Base-by-base conservation (phyloP, 2,113 vertebrate species). In the Grus americana region DNA sequence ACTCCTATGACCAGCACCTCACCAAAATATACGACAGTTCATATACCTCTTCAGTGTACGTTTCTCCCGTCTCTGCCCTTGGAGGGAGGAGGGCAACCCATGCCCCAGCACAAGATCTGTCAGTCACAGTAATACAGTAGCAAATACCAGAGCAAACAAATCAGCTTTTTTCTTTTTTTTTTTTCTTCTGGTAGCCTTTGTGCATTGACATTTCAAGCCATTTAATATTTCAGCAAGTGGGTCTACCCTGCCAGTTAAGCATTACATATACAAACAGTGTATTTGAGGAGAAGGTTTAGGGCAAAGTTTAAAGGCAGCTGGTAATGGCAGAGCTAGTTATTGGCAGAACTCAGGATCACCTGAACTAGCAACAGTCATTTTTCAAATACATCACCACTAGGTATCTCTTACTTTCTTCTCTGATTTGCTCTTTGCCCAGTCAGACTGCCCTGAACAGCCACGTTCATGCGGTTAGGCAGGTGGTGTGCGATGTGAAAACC, bases 41-140 rank as follows among this genome's bases (percentile, higher is more conserved):
- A 55, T n/a, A 16, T 7, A 44, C 0, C 6, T 47, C 49, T 32
- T 65, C 47, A 42, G 7, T 0, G 12, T 18, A 36, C 0, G 0
- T 3, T 6, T 40, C 27, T 79, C 50, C 70, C 15, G 71, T 24
- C 62, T 72, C 47, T 54, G n/a, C 7, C 63, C 59, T 29, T 4
- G 2, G 40, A 23, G 23, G n/a, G 30, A 78, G 5, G 9, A n/a
- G 10, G 21, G 34, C 27, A 62, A 12, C 6, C 10, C 32, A 55
- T 0, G 2, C 12, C 47, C 47, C 27, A 55, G n/a, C n/a, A 50
- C 15, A 44, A 59, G 27, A 54, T 15, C 57, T 34, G 20, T 11
- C 2, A 1, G 58, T 36, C 29, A 50, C 36, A 65, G 42, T 10
- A 40, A 66, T 4, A 11, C 12, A 66, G 10, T 14, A 47, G 2